Evolutionary conservation across 2,113 vertebrate species (phyloP).

Genomic region (Lepus americanus): DNA sequence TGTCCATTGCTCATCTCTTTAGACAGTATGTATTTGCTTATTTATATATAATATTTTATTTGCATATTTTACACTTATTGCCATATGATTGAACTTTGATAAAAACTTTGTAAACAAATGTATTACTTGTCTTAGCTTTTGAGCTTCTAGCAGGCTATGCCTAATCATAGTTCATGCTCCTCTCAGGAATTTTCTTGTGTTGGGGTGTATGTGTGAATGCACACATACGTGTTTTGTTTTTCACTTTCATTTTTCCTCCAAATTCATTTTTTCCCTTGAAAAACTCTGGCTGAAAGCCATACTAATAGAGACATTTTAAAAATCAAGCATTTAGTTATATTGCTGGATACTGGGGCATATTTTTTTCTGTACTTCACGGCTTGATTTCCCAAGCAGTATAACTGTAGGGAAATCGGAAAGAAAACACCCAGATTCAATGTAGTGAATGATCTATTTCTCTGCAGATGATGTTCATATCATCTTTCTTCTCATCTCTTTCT

Average conservation of each 20-base stretch:
- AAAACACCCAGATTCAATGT: not conserved
- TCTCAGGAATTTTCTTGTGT: not conserved
- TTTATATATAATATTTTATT: not conserved
- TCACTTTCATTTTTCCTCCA: not conserved
- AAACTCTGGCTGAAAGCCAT: not conserved
- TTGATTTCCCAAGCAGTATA: not conserved
- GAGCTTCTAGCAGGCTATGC: not conserved
- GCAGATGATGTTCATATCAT: not conserved
- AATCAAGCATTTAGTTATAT: not conserved
- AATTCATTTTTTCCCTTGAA: not conserved
- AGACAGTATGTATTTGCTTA: not conserved
- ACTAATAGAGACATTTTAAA: not conserved
- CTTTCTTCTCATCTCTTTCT: not conserved
- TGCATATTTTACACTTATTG: slow-evolving; percentile 16
- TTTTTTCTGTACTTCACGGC: not conserved
- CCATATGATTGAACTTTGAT: not conserved
- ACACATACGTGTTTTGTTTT: not conserved
- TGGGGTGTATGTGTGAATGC: not conserved
- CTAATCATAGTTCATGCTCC: not conserved
- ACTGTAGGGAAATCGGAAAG: not conserved
- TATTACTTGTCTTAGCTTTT: not conserved
- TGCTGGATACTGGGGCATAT: not conserved
- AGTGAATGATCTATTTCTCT: not conserved
- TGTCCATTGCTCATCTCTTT: not conserved
- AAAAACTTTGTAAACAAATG: not conserved